Base-by-base conservation (phyloP, 2,888 invertebrate genomes). In the Cataglyphis cursor region DNA sequence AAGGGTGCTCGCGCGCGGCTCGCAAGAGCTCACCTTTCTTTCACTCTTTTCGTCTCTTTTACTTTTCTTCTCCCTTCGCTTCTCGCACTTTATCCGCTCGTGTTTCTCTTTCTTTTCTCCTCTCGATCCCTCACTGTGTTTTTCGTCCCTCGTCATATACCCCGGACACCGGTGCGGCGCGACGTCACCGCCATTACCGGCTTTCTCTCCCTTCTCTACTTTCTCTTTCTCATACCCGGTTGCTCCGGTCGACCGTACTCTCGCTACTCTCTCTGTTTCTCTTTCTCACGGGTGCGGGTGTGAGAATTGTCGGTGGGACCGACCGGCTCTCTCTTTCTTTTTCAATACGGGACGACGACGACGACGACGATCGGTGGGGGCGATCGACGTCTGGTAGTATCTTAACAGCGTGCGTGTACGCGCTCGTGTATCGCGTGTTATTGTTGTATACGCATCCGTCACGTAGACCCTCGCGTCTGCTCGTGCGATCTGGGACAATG, bases 221-320 rank as follows among this genome's bases (percentile, higher is more conserved):
- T 72, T 59, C 62, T 85, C 82, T 74, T 80, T 66, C 82, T 78
- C 84, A 66, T 62, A 78, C 84, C 12, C 35, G 59, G 12, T 70
- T 44, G 64, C 31, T 57, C n/a, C 57, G 68, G 35, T 38, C 38
- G 51, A 12, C 28, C 28, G 59, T 44, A 18, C 80, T 62, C 72
- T 81, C 54, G 70, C 84, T 65, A 21, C 59, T 24, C 83, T 41
- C 18, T 83, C 35, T 35, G 48, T 65, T 83, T 24, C 83, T 24
- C 83, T 41, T 12, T 83, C 65, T 61, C 75, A 48, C 31, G 66
- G 61, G 85, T 68, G 89, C 89, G 89, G 89, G 87, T 89, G 89
- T 82, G 88, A 89, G 89, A 87, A 85, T 88, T 74, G 87, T 85
- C 88, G 76, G 85, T 84, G 89, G 87, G 85, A 87, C 88, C 84